Base-by-base conservation (phyloP, 2,888 invertebrate genomes). In the Lamproptera curius region DNA sequence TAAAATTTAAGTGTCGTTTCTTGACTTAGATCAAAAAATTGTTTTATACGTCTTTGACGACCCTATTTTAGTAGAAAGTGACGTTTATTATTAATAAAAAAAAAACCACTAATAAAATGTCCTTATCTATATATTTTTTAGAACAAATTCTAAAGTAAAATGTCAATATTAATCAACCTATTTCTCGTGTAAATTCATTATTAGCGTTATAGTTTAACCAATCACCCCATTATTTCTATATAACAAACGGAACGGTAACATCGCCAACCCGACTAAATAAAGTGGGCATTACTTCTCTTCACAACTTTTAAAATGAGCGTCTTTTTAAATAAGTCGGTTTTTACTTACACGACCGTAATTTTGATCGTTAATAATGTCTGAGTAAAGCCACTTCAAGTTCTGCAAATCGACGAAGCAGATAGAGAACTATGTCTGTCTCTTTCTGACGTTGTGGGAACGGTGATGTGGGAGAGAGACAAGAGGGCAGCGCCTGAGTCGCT, bases 371-470 rank as follows among this genome's bases (percentile, higher is more conserved):
- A 73, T 73, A 76, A 73, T 76, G 71, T 71, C 76, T 61, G 65
- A 74, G 83, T 79, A 77, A 67, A 73, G 66, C 70, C 70, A 76
- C 80, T 75, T 76, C 75, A 70, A 82, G 79, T 80, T 81, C 77
- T 83, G 82, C 82, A 76, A 82, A 79, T 67, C 72, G 69, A 64
- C 59, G 62, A 51, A 56, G 60, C 53, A 59, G 51, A 57, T 48
- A 46, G 51, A 52, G 58, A 70, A 55, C 50, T 73, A 60, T 63
- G 36, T 45, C 53, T 57, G 62, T 80, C 80, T 72, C 74, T 58
- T 53, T 76, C 62, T 65, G 55, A 63, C 70, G 64, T 78, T 68
- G 40, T 63, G 53, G 45, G 46, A 52, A 52, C 46, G 53, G 23
- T 46, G 2, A 45, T 50, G 69, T 64, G 55, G 55, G 74, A 82